Conservation (phyloP, 2,888 invertebrate species). For the Bhutanitis thaidina region DNA sequence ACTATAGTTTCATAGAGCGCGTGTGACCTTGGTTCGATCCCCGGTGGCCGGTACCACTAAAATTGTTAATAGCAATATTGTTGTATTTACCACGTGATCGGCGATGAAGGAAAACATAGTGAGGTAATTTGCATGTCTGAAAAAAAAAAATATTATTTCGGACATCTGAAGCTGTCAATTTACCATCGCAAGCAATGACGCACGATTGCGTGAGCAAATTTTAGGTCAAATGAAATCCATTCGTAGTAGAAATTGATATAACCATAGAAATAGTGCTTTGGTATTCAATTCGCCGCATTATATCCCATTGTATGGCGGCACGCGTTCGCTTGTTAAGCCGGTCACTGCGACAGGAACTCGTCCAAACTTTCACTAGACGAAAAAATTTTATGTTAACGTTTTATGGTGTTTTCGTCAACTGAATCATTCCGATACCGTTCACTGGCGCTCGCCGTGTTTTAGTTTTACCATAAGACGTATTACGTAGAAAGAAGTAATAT, state of each 20-base stretch:
- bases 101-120: no score
- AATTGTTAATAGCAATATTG: no score
- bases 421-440: constrained; percentile 51
- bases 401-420: constrained; percentile 39
- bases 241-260: constrained; percentile 15
- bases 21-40: no score
- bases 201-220: neutral
- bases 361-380: constrained; percentile 55
- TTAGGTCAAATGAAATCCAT: constrained; percentile 7
- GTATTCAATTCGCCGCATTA: constrained; percentile 34
- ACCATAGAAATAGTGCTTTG: constrained; percentile 30
- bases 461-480: constrained; percentile 8
- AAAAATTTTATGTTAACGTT: constrained; percentile 40
- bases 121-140: no score
- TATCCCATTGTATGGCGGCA: constrained; percentile 34
- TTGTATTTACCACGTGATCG: no score
- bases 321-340: constrained; percentile 29
- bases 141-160: no score
- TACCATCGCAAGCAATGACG: no score
- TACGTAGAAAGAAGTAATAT: neutral
- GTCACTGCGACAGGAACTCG: constrained; percentile 32
- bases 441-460: constrained; percentile 31
- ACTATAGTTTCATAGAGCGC: no score
- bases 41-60: no score
- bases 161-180: no score